Base-by-base conservation (phyloP, 1,140 invertebrate genomes). In the Eupeodes corollae region DNA sequence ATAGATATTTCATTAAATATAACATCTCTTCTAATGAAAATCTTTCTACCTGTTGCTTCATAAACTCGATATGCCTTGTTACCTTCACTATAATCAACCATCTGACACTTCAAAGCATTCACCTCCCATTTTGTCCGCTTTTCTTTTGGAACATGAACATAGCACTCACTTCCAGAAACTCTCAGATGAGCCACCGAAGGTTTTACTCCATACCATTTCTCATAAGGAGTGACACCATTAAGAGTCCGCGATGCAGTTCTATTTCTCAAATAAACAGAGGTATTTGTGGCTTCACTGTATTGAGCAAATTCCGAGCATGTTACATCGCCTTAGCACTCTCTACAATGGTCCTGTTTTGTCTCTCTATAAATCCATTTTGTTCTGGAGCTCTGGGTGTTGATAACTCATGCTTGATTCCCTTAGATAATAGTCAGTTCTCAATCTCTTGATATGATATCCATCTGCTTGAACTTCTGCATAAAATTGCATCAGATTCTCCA, bases 241-340 rank as follows among this genome's bases (percentile, higher is more conserved):
- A 34, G n/a, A 10, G 33, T n/a, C n/a, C 9, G 9, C n/a, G 38
- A 11, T 40, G 12, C 12, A 6, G 12, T 49, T 51, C 64, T 40
- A 47, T n/a, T n/a, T n/a, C n/a, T n/a, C n/a, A n/a, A n/a, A n/a
- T n/a, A n/a, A n/a, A n/a, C n/a, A n/a, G n/a, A 72, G 71, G 53
- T 61, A 8, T 46, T 41, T 2, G 60, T 42, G 1, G 69, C 63
- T 47, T 71, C 68, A 10, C 54, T 63, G 67, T 68, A 72, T 33
- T 59, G 58, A 3, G 38, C 15, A n/a, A 34, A 16, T 40, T 40
- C 8, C 9, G 9, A 40, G 10, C 16, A 40, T 11, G 9, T 10
- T 11, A 15, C 38, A 40, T 40, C 8, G 2, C 42, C 42, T 21
- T 49, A 9, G 48, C 46, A 11, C 16, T 50, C 5, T 56, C 55